Evolutionary conservation across 1,140 invertebrate species (phyloP), one percentile per base, ranked within the genome.

Genomic region (Heliconius congener): DNA sequence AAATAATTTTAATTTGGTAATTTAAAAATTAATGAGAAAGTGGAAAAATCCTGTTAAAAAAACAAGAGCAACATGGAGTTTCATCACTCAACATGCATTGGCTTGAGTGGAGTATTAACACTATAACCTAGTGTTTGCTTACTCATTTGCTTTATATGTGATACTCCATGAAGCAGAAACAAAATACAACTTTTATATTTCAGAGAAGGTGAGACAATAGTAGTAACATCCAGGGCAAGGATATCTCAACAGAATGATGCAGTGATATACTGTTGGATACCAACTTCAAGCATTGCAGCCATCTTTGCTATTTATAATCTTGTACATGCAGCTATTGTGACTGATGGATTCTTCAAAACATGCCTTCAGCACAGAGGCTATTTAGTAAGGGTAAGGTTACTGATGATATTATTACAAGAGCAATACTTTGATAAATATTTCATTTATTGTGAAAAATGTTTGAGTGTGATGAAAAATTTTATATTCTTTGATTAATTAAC

Each of bases 261-360:
- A 70, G 95, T 95, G 80, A 95, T 94, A 84, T 96, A 95, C 85
- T 96, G 96, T 76, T 97, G 96, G 96, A 95, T 96, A 74, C 95
- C 95, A 6, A 90, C 95, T 3, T 94, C 95, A 8, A 95, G 95
- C 52, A 87, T 96, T 66, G 94, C 96, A 4, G 87, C 94, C 3
- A 83, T 97, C 1, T 94, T 97, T 82, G 94, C 93, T 34, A 89
- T 96, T 66, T 95, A 97, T 73, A 95, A 96, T 3, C 79, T 97
- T 0, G 91, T 95, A 2, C 96, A 96, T 86, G 95, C 96, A 1
- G 88, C 95, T 8, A 93, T 97, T 37, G 90, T 96, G 37, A 97
- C 96, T 0, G 96, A 96, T 89, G 96, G 96, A 4, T 97, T 96
- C 81, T 94, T 95, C 27, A 96, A 95, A 83, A 97, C 96, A 74